These are phyloP conservation scores for Clarias gariepinus DNA, from an alignment of 2,113 vertebrate genomes.

Conservation along the genomic window DNA sequence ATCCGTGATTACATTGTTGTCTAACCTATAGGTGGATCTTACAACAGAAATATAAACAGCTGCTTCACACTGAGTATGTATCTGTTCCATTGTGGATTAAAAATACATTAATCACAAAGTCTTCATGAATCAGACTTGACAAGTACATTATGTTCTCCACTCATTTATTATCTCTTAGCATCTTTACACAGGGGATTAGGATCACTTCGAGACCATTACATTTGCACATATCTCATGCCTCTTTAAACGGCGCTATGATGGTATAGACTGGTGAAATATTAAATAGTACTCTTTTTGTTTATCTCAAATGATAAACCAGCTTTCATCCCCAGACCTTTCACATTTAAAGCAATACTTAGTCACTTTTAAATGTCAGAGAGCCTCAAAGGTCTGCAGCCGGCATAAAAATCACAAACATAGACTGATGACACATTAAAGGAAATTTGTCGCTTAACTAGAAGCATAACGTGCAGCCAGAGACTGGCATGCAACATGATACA, in stretches of 20 bases:
- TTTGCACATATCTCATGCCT: neutral
- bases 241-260: neutral
- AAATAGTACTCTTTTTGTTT: neutral
- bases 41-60: neutral
- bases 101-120: neutral
- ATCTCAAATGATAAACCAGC: neutral
- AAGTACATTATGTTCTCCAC: neutral
- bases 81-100: neutral
- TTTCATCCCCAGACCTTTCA: neutral
- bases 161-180: neutral
- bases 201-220: neutral
- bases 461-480: neutral
- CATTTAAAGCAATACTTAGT: neutral
- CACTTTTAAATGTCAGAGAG: neutral
- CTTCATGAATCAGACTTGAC: neutral
- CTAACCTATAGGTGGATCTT: conserved; percentile 3
- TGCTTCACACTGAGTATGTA: neutral
- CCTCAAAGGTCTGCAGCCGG: neutral
- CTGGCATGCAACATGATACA: neutral
- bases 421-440: neutral
- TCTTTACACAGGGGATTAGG: neutral
- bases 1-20: neutral
- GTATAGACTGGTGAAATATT: neutral
- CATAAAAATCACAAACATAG: neutral
- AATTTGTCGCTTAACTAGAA: neutral